These are phyloP conservation scores for Pelosia muscerda DNA, from an alignment of 2,888 invertebrate species.

Conservation along the genomic window DNA sequence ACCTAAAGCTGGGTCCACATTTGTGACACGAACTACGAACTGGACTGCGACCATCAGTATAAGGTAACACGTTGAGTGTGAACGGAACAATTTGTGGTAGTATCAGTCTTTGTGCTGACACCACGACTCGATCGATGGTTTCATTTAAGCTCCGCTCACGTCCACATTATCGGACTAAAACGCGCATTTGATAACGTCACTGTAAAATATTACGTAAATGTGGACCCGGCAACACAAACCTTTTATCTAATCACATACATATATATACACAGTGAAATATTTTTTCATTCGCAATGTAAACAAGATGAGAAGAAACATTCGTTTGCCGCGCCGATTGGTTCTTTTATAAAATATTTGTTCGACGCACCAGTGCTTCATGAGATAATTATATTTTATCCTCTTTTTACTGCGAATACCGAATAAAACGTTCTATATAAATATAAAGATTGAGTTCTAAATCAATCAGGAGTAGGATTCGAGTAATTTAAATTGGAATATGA, in stretches of 20 bases:
- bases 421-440: background rate
- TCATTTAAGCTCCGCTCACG: too few relatives aligned
- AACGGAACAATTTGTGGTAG: too few relatives aligned
- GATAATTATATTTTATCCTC: conserved; percentile 11
- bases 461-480: background rate
- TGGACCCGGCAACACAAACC: too few relatives aligned
- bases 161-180: too few relatives aligned
- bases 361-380: background rate
- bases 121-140: too few relatives aligned
- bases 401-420: background rate
- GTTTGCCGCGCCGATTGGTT: background rate
- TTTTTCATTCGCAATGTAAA: background rate
- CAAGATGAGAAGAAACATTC: background rate
- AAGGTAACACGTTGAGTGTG: too few relatives aligned
- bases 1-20: too few relatives aligned
- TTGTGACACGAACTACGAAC: too few relatives aligned
- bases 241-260: background rate
- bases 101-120: too few relatives aligned
- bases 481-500: background rate
- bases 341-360: background rate
- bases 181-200: too few relatives aligned
- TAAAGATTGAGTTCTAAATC: background rate
- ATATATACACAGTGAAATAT: background rate
- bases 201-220: too few relatives aligned
- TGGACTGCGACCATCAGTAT: too few relatives aligned